Evolutionary conservation across 2,797 vertebrate species (phyloP).

Genomic region (Pteropus rufus): DNA sequence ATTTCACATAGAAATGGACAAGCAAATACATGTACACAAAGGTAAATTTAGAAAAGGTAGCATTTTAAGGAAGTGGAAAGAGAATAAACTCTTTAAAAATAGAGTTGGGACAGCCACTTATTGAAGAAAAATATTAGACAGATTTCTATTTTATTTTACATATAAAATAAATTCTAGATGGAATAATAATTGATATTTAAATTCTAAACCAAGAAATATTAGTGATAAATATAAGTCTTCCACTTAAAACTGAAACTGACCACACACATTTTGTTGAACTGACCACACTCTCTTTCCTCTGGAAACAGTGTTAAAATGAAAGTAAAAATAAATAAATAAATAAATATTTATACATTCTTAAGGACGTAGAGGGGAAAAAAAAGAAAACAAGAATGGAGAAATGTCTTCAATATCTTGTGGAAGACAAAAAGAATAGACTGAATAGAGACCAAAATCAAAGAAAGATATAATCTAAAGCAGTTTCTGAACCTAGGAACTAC

Average conservation of each 20-base stretch:
- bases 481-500: not conserved
- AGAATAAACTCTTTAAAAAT: not conserved
- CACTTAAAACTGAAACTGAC: not conserved
- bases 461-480: not conserved
- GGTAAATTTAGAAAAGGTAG: not conserved
- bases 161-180: not conserved
- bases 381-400: not conserved
- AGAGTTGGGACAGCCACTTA: not conserved
- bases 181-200: not conserved
- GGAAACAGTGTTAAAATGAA: not conserved
- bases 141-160: not conserved
- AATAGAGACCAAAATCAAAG: not conserved
- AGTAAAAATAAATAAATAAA: not conserved
- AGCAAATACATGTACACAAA: not conserved
- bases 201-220: constrained; percentile 1
- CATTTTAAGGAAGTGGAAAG: not conserved
- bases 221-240: not conserved
- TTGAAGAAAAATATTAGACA: not conserved
- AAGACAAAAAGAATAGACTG: not conserved
- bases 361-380: not conserved
- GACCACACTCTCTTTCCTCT: not conserved
- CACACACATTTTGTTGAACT: not conserved
- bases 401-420: not conserved
- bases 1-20: not conserved
- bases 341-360: not conserved